These are phyloP conservation scores for Caenorhabditis panamensis DNA, from an alignment of 2,888 invertebrate genomes.

Conservation along the genomic window DNA sequence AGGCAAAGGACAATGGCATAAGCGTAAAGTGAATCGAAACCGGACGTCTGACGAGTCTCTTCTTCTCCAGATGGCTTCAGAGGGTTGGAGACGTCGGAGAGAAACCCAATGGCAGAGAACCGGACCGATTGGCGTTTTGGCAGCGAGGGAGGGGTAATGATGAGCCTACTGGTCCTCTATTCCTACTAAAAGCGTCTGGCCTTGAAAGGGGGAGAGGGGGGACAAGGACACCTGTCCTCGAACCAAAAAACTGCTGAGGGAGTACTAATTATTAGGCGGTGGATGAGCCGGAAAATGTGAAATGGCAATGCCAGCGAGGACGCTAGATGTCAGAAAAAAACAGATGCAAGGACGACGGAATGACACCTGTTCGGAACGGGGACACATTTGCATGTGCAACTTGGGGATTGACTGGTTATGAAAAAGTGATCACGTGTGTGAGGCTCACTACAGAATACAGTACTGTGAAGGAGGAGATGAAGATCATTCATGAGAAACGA, in stretches of 20 bases:
- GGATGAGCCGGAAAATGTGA: conserved; percentile 50
- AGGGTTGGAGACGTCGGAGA: background rate
- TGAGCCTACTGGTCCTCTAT: conserved; percentile 39
- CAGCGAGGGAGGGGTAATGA: conserved; percentile 31
- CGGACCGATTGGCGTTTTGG: conserved; percentile 52
- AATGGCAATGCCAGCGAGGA: background rate
- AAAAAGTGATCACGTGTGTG: background rate
- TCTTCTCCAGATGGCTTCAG: conserved; percentile 31
- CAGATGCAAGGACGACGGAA: conserved; percentile 21
- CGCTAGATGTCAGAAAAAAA: background rate
- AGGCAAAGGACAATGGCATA: conserved; percentile 48
- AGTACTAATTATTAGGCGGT: conserved; percentile 53
- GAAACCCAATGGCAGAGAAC: conserved; percentile 37
- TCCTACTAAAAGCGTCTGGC: conserved; percentile 28
- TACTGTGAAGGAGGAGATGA: background rate
- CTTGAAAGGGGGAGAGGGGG: conserved; percentile 19
- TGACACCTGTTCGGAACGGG: conserved; percentile 25
- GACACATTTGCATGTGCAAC: conserved; percentile 7
- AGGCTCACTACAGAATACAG: background rate
- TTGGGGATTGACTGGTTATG: background rate
- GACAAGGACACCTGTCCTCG: conserved; percentile 42
- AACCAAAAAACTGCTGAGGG: conserved; percentile 24
- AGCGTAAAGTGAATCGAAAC: conserved; percentile 55
- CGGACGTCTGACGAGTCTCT: conserved; percentile 29
- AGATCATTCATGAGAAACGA: too few relatives aligned